Base-by-base conservation (phyloP, 2,888 invertebrate genomes). In the Candidula unifasciata region DNA sequence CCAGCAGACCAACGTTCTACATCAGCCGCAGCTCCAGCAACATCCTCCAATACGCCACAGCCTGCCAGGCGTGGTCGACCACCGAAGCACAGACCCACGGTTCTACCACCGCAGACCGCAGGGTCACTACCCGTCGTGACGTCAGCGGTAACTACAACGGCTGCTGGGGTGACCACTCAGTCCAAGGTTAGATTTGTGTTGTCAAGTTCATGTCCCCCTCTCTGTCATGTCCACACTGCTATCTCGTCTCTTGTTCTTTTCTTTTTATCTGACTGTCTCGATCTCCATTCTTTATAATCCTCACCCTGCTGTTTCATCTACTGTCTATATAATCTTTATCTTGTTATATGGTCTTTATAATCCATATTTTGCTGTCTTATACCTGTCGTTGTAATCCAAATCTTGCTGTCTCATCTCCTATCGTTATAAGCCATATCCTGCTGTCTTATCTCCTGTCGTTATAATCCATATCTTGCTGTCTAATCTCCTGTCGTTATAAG, bases 41-140 rank as follows among this genome's bases (percentile, higher is more conserved):
- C 35, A 3, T 64, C 35, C n/a, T 60, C 60, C 37, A 52, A 52
- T 16, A 2, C 64, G 3, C 80, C 30, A 33, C 76, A 77, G 16
- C 85, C 79, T 10, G 74, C 79, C 16, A 44, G 79, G 10, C 79
- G 80, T 2, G 80, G 80, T 16, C 37, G 80, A 21, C 80, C 84
- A 21, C 84, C 80, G 37, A 84, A 80, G 30, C 69, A 84, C 57
- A 37, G 73, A 44, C 30, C 80, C 8, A 57, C 37, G n/a, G 64
- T 18, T 18, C 27, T 71, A n/a, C 16, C 73, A 24, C 10, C 37
- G 5, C n/a, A 37, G 21, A 30, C 27, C 37, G 13, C 82, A 27
- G 57, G 54, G 1, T 73, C 73, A 16, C 24, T 30, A 0, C 27
- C 71, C 0, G 44, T n/a, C 0, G 44, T 44, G 44, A 44, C 44